Evolutionary conservation across 2,888 invertebrate species (phyloP), one percentile per base, ranked within the genome.

Genomic region (Calameuta filiformis): DNA sequence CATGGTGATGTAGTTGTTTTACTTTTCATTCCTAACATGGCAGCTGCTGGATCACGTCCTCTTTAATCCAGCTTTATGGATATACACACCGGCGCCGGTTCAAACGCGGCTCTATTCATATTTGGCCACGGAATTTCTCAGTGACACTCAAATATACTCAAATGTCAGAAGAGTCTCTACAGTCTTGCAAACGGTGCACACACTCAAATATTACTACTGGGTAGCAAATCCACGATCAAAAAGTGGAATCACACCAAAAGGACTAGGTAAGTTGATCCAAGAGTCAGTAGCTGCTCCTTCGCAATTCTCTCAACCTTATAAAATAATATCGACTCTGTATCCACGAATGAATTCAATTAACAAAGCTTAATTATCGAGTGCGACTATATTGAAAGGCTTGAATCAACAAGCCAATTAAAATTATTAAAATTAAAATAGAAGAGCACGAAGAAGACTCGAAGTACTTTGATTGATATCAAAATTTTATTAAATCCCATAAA

Each of bases 201-300:
- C 99, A 4, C 94, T 99, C 82, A 99, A 99, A 93, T 99, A 98
- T 92, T 99, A 99, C 93, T 99, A 99, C 92, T 99, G 99, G 99
- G 97, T 99, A 73, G 96, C 97, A 80, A 98, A 98, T 93, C 99
- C 99, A 1, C 94, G 97, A 83, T 95, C 97, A 83, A 98, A 98
- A 92, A 98, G 98, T 92, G 98, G 98, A 77, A 98, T 98, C 89
- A 95, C 96, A 79, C 98, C 99, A 34, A 99, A 98, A 92, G 98
- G 98, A 87, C 93, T 98, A 85, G 98, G 98, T 98, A 92, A 94
- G 95, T 92, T 35, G 23, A 2, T 56, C 56, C 9, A 23, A 56
- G 0, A 23, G 56, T 34, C 75, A 30, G 9, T 77, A 76, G 71
- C 15, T 71, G 31, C 33, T 15, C 31, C 12, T 12, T 30, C 3